Conservation (phyloP, 2,888 invertebrate genomes). For the Stenoptilia bipunctidactyla region DNA sequence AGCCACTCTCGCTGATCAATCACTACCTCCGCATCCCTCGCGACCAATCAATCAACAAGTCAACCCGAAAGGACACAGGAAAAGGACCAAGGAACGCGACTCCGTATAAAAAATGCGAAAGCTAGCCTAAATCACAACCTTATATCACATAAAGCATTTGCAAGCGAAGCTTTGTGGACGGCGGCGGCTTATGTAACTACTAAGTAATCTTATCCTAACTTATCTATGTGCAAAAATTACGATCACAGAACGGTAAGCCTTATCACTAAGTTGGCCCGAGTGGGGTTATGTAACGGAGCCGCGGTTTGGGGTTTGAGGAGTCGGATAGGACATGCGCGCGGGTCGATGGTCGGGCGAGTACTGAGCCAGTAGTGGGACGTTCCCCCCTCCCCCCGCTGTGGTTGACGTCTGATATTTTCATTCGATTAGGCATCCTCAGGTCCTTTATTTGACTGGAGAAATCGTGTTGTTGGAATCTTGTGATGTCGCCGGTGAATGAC, state of each 20-base stretch:
- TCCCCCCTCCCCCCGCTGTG: conserved; percentile 14
- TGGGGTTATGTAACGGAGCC: conserved; percentile 60
- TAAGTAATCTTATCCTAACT: conserved; percentile 53
- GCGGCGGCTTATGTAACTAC: conserved; percentile 65
- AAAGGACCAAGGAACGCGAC: conserved; percentile 5
- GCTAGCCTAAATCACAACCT: conserved; percentile 69
- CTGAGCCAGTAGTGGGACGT: conserved; percentile 31
- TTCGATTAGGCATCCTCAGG: not conserved
- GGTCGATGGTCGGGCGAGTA: conserved; percentile 55
- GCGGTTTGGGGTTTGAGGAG: conserved; percentile 41
- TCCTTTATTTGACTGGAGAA: too few relatives aligned
- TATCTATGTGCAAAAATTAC: conserved; percentile 60
- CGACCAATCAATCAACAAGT: conserved; percentile 34
- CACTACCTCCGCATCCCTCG: conserved; percentile 46
- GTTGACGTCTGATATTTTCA: conserved; percentile 7
- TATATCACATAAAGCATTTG: conserved; percentile 66
- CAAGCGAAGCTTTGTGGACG: conserved; percentile 70
- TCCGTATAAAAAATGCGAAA: conserved; percentile 38
- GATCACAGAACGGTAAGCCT: conserved; percentile 62
- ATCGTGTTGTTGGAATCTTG: too few relatives aligned
- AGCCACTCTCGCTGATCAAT: too few relatives aligned
- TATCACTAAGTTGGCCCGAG: conserved; percentile 51
- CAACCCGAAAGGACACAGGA: conserved; percentile 13
- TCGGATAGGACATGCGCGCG: conserved; percentile 54
- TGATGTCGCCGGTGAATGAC: too few relatives aligned